Evolutionary conservation across 2,113 vertebrate species (phyloP).

Genomic region (Notiomystis cincta): DNA sequence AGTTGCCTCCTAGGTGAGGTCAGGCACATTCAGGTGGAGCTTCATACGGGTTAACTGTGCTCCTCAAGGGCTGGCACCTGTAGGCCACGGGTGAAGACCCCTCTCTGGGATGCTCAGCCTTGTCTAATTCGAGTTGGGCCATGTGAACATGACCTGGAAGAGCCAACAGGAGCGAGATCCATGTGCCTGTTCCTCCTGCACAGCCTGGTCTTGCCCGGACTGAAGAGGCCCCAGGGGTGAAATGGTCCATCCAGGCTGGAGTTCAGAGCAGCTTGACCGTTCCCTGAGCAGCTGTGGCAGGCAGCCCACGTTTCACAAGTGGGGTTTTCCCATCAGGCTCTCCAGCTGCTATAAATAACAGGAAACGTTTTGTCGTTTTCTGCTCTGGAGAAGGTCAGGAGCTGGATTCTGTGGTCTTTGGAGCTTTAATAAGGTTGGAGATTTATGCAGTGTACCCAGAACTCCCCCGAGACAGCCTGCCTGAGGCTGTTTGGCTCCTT

Average conservation of each 20-base stretch:
- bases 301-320: conserved; percentile 24
- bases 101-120: not conserved
- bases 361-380: conserved; percentile 37
- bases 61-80: not conserved
- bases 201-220: not conserved
- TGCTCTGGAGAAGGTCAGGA: conserved; percentile 25
- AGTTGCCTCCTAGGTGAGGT: not conserved
- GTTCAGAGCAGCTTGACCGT: not conserved
- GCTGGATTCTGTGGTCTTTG: conserved; percentile 10
- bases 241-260: not conserved
- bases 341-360: conserved; percentile 65
- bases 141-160: not conserved
- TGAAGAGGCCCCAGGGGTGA: not conserved
- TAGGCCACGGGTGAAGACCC: not conserved
- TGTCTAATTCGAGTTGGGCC: not conserved
- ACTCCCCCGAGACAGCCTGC: not conserved
- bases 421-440: conserved; percentile 24
- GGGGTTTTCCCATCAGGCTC: conserved; percentile 63
- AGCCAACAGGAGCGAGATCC: not conserved
- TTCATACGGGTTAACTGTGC: accelerated
- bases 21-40: not conserved
- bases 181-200: accelerated
- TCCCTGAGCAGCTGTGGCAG: not conserved
- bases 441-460: not conserved
- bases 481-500: not conserved